Evolutionary conservation across 2,797 vertebrate genomes (phyloP).

Genomic region (Glossophaga mutica): DNA sequence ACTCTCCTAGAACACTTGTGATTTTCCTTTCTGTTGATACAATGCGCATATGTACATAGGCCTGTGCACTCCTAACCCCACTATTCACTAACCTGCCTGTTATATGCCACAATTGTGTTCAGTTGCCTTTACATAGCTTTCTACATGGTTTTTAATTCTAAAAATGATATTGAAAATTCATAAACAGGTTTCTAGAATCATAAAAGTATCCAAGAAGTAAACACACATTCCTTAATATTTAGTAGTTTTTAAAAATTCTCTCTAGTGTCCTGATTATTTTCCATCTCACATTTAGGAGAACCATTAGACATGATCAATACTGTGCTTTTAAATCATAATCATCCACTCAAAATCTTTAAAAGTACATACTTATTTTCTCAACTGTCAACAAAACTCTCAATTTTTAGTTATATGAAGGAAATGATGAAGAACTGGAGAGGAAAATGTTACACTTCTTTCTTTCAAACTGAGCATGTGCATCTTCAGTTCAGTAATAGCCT

Average conservation of each 20-base stretch:
- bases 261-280: background rate
- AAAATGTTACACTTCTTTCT: background rate
- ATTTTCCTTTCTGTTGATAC: background rate
- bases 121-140: background rate
- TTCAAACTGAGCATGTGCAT: background rate
- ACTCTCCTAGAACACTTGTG: background rate
- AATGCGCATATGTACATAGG: background rate
- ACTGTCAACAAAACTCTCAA: background rate
- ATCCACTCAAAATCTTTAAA: background rate
- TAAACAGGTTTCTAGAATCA: background rate
- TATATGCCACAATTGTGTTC: background rate
- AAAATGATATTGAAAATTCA: background rate
- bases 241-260: background rate
- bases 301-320: background rate
- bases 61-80: fast-evolving
- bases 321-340: background rate
- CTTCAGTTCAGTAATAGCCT: background rate
- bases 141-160: background rate
- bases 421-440: background rate
- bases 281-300: background rate
- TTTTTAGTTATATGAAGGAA: background rate
- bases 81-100: background rate
- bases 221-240: background rate
- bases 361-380: background rate
- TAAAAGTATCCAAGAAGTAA: background rate